Evolutionary conservation across 2,797 vertebrate genomes (phyloP), one percentile per base, ranked within the genome.

Genomic region (Microctenopoma steveboyesi): DNA sequence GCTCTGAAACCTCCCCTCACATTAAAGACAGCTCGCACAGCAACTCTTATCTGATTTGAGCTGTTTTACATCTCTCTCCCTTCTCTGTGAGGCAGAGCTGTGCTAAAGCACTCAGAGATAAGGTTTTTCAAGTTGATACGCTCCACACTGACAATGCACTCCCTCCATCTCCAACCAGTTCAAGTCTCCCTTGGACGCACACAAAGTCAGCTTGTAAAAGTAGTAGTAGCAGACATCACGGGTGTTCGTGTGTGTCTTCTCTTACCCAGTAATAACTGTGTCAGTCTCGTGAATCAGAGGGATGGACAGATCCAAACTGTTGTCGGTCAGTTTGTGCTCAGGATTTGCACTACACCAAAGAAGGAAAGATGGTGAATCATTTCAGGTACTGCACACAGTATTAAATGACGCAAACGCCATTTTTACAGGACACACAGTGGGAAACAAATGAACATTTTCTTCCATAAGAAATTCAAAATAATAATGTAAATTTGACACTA

Each of bases 251-350:
- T 52, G 52, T 12, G 10, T 53, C 12, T 53, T 7, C 10, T 58
- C 68, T 95, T 94, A 99, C 98, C 97, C 97, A 1, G 87, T 96
- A 78, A 99, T 91, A 47, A 96, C 95, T 0, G 96, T 95, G 91
- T 99, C 97, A 22, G 98, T 97, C 89, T 99, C 97, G 9, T 98
- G 97, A 87, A 96, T 89, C 79, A 99, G 88, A 1, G 95, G 94
- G 72, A 99, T 93, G 0, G 89, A 94, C 58, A 99, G 86, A 14
- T 89, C 91, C 75, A 99, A 84, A 47, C 13, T 91, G 90, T 99
- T 99, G 93, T 99, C 96, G 0, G 93, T 91, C 39, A 98, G 92
- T 72, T 94, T 95, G 74, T 91, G 93, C 72, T 99, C 98, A 15
- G 95, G 80, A 72, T 99, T 99, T 72, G 96, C 98, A 28, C 98